Conservation (phyloP, 2,797 vertebrate genomes). For the Echeneis naucrates region DNA sequence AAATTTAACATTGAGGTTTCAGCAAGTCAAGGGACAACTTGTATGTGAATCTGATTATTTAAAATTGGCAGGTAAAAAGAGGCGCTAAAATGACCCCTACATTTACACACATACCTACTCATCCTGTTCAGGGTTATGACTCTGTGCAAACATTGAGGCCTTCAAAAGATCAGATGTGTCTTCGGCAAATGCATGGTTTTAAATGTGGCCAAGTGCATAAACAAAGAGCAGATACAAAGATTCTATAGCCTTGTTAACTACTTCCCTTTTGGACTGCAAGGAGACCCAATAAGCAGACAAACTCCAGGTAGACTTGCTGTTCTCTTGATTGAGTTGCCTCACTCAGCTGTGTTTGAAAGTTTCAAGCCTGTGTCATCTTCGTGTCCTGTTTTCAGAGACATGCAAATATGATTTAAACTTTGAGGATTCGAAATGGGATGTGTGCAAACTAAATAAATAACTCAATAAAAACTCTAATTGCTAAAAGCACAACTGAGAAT, state of each 20-base stretch:
- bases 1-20: neutral
- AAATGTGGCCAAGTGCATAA: neutral
- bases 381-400: neutral
- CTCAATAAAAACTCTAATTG: neutral
- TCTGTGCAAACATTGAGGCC: neutral
- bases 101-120: neutral
- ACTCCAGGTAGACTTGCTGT: constrained; percentile 2
- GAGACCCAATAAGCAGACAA: constrained; percentile 19
- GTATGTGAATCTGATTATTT: neutral
- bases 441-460: neutral
- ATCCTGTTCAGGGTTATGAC: neutral
- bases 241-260: neutral
- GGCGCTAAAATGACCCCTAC: neutral
- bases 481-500: neutral
- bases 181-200: too few species aligned
- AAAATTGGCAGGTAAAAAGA: neutral
- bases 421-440: neutral
- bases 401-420: neutral
- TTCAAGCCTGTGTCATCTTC: constrained; percentile 8
- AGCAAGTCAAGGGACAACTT: constrained; percentile 4
- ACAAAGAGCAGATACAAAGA: neutral
- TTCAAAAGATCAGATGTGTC: constrained; percentile 7
- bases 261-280: constrained; percentile 1
- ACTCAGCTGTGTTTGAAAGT: constrained; percentile 12
- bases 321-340: constrained; percentile 1